Evolutionary conservation across 2,888 invertebrate genomes (phyloP), one percentile per base, ranked within the genome.

Genomic region (Himalopsyche japonica): DNA sequence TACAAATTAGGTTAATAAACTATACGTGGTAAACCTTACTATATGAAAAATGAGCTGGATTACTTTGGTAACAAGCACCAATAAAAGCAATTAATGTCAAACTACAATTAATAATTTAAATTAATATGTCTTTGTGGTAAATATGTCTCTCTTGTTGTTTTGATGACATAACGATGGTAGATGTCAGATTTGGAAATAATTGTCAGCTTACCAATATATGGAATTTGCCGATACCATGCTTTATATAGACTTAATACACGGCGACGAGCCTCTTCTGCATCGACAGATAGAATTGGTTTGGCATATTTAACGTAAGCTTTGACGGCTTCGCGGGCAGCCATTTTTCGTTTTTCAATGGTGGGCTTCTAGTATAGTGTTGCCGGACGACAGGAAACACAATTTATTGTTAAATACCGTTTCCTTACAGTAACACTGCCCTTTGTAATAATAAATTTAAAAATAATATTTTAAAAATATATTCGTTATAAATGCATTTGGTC

Each of bases 211-310:
- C 98, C 95, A 89, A 98, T 93, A 90, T 95, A 95, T 8, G 98
- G 98, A 86, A 98, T 93, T 91, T 98, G 97, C 87, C 98, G 95
- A 91, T 96, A 97, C 98, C 98, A 99, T 83, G 98, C 96, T 92
- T 96, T 97, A 91, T 98, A 99, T 83, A 99, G 93, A 90, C 95
- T 96, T 10, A 98, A 89, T 0, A 97, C 98, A 90, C 98, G 94
- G 89, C 93, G 93, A 88, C 94, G 94, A 0, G 98, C 98, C 90
- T 98, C 98, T 4, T 91, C 92, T 76, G 91, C 92, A 89, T 95
- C 95, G 81, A 95, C 88, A 0, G 98, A 98, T 87, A 98, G 92
- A 88, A 99, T 93, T 43, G 98, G 98, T 89, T 79, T 85, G 12
- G 81, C 85, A 78, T 64, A 47, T 79, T 83, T 83, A 76, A 83